Evolutionary conservation across 2,888 invertebrate genomes (phyloP).

Genomic region (Malthinus seriepunctatus): DNA sequence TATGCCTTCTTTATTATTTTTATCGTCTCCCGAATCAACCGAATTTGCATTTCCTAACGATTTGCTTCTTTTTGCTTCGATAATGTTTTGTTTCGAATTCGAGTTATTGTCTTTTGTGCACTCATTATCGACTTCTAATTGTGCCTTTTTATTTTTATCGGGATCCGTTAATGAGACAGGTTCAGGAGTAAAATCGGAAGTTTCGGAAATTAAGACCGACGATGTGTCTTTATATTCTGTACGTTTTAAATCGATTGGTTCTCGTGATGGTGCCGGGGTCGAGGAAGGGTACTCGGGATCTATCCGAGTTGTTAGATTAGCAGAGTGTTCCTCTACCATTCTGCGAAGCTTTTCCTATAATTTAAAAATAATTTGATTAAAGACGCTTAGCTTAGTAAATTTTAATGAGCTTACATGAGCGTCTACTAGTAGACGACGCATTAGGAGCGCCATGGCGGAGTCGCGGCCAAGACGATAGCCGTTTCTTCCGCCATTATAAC

Average conservation of each 20-base stretch:
- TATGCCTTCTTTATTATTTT: conserved; percentile 40
- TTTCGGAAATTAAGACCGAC: conserved; percentile 28
- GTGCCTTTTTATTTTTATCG: conserved; percentile 34
- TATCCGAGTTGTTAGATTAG: conserved; percentile 51
- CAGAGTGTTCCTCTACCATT: conserved; percentile 85
- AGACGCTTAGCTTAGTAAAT: background rate
- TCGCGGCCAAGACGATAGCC: conserved; percentile 57
- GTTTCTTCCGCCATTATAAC: conserved; percentile 24
- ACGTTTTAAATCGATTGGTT: conserved; percentile 38
- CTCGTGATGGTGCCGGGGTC: conserved; percentile 45
- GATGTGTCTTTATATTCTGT: conserved; percentile 39
- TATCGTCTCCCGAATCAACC: conserved; percentile 42
- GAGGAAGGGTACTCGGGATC: conserved; percentile 50
- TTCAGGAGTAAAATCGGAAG: conserved; percentile 20
- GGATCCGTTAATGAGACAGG: conserved; percentile 22
- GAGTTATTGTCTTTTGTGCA: conserved; percentile 38
- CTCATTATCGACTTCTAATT: conserved; percentile 4
- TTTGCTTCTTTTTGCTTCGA: conserved; percentile 46
- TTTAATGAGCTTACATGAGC: conserved; percentile 67
- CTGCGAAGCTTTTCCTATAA: conserved; percentile 60
- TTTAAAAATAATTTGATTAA: background rate
- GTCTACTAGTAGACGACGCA: conserved; percentile 84
- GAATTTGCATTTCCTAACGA: conserved; percentile 45
- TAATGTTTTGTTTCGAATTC: conserved; percentile 40
- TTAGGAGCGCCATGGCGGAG: conserved; percentile 84